A percentile compares a stretch with the other conserved stretches of the same genome.
phyloP scores from a whole-genome alignment of 2,888 invertebrate species.

The Synanthedon tipuliformis region DNA sequence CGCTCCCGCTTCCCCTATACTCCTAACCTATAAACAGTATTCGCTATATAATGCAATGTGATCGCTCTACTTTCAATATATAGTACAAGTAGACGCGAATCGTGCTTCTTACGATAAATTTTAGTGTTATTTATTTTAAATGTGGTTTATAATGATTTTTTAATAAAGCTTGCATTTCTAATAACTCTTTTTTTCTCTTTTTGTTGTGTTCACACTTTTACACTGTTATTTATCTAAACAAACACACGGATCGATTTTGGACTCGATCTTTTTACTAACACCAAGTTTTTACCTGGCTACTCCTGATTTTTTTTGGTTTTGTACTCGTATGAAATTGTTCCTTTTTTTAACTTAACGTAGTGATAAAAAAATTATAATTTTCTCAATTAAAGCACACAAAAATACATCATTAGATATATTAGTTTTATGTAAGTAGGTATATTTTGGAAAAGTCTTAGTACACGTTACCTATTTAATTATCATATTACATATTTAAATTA shows the following conservation, averaged over 20 bases:
- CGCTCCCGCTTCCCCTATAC: slow-evolving; percentile 18
- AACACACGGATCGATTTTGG: slow-evolving; percentile 38
- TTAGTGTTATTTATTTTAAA: slow-evolving; percentile 33
- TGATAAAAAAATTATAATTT: no score
- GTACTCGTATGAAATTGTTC: no score
- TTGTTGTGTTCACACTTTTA: slow-evolving; percentile 30
- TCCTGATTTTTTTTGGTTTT: no score
- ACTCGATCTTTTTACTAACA: slow-evolving; percentile 49
- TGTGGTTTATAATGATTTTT: slow-evolving; percentile 64
- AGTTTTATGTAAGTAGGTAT: no score
- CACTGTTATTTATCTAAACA: slow-evolving; percentile 6
- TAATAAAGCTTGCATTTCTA: slow-evolving; percentile 68
- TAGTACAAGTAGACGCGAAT: slow-evolving; percentile 48
- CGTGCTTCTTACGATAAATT: slow-evolving; percentile 49
- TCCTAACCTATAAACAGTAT: slow-evolving; percentile 52
- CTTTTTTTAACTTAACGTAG: no score
- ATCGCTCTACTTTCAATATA: slow-evolving; percentile 54
- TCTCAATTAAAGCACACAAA: no score
- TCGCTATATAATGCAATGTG: slow-evolving; percentile 48
- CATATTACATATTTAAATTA: no score
- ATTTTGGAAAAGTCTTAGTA: no score
- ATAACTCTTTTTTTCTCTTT: slow-evolving; percentile 40
- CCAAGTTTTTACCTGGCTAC: slow-evolving; percentile 4
- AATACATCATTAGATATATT: no score
- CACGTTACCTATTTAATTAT: no score